These are phyloP conservation scores for Hozukius guyotensis DNA, from an alignment of 2,797 vertebrate species.

Conservation along the genomic window DNA sequence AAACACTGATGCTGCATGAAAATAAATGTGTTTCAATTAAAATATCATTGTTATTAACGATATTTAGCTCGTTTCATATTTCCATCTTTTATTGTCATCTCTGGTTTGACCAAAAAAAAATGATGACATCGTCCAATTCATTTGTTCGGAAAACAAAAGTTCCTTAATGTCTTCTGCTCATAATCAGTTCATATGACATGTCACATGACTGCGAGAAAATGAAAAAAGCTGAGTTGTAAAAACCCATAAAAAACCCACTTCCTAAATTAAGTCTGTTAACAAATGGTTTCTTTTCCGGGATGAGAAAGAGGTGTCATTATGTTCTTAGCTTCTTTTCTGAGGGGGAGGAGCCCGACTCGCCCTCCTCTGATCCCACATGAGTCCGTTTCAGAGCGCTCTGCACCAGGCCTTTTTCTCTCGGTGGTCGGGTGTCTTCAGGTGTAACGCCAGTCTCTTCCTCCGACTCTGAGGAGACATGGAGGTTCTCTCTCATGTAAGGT, in stretches of 20 bases:
- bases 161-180: slow-evolving; percentile 15
- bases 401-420: slow-evolving; percentile 42
- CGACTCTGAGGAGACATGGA: slow-evolving; percentile 58
- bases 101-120: slow-evolving; percentile 49
- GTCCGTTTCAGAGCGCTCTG: slow-evolving; percentile 83
- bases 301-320: slow-evolving; percentile 74
- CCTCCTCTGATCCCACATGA: slow-evolving; percentile 86
- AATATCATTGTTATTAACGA: slow-evolving; percentile 53
- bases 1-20: slow-evolving; percentile 51
- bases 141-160: slow-evolving; percentile 43
- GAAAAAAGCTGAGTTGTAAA: slow-evolving; percentile 60
- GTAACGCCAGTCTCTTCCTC: slow-evolving; percentile 54
- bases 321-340: slow-evolving; percentile 96
- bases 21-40: slow-evolving; percentile 50
- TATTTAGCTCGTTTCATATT: slow-evolving; percentile 19
- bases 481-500: slow-evolving; percentile 72
- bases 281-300: slow-evolving; percentile 18
- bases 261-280: slow-evolving; percentile 44
- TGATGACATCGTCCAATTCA: slow-evolving; percentile 31
- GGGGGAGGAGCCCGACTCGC: slow-evolving; percentile 85
- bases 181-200: slow-evolving; percentile 18
- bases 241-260: slow-evolving; percentile 67
- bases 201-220: slow-evolving; percentile 32
- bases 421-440: slow-evolving; percentile 51
- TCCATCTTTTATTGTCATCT: slow-evolving; percentile 62